A percentile compares a stretch with the other conserved stretches of the same genome.
Evolutionary conservation across 2,797 vertebrate genomes (phyloP).

Genomic region (Fistularia tabacaria): DNA sequence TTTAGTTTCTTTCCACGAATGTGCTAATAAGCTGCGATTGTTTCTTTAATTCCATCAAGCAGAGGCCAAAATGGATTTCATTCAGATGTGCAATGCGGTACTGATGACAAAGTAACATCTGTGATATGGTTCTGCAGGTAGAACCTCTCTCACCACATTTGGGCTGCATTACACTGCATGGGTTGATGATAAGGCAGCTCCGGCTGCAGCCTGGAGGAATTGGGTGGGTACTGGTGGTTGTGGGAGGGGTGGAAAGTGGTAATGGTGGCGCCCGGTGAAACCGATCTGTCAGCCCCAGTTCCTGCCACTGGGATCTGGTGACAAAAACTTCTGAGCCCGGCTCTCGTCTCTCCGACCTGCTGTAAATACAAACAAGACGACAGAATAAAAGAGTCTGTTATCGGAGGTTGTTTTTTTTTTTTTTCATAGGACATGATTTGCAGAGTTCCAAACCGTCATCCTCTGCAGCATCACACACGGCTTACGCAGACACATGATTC

Average conservation of each 20-base stretch:
- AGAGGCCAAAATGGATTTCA: too few species aligned
- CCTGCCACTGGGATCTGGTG: constrained; percentile 56
- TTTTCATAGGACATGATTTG: too few species aligned
- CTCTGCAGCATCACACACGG: too few species aligned
- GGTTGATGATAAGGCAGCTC: constrained; percentile 2
- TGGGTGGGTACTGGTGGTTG: constrained; percentile 1
- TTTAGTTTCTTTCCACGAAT: too few species aligned
- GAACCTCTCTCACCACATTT: constrained; percentile 1
- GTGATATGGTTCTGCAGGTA: too few species aligned
- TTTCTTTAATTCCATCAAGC: too few species aligned
- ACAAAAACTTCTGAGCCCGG: constrained; percentile 32
- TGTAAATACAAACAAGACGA: constrained; percentile 39
- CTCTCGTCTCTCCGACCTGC: constrained; percentile 32
- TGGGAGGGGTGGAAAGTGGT: constrained; percentile 1
- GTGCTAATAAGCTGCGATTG: too few species aligned
- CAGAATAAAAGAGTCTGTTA: neutral
- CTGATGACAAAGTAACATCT: too few species aligned
- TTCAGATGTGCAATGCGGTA: too few species aligned
- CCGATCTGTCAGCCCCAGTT: constrained; percentile 54
- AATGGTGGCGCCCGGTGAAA: constrained; percentile 35
- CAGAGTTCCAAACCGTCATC: too few species aligned
- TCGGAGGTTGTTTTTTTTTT: neutral
- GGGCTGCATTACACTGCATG: constrained; percentile 10
- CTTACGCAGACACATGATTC: constrained; percentile 9
- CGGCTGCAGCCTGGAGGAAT: constrained; percentile 3